phyloP scores from a whole-genome alignment of 1,140 invertebrate genomes.

The silkworm (Bombyx mori) region ASM3026992v2 NC_085110.1:7064001-7064500 shows the following conservation, averaged over 20 bases:
- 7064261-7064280: too few relatives aligned
- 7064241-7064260: too few relatives aligned
- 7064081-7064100: conserved; percentile 47
- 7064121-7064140: conserved; percentile 14
- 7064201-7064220: too few relatives aligned
- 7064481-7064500: conserved; percentile 67
- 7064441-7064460: conserved; percentile 68
- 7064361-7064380: neutral
- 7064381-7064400: conserved; percentile 22
- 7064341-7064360: conserved; percentile 3
- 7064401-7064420: conserved; percentile 28
- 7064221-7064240: too few relatives aligned
- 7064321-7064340: too few relatives aligned
- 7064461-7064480: conserved; percentile 65
- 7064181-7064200: too few relatives aligned
- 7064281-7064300: too few relatives aligned
- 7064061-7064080: conserved; percentile 66
- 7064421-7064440: conserved; percentile 39
- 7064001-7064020: conserved; percentile 68
- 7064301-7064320: too few relatives aligned
- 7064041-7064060: conserved; percentile 69
- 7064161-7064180: too few relatives aligned
- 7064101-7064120: conserved; percentile 35
- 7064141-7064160: conserved; percentile 4
- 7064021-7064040: conserved; percentile 71